Evolutionary conservation across 2,888 invertebrate species (phyloP), one percentile per base, ranked within the genome.

Genomic region (Mesorhabditis belari): DNA sequence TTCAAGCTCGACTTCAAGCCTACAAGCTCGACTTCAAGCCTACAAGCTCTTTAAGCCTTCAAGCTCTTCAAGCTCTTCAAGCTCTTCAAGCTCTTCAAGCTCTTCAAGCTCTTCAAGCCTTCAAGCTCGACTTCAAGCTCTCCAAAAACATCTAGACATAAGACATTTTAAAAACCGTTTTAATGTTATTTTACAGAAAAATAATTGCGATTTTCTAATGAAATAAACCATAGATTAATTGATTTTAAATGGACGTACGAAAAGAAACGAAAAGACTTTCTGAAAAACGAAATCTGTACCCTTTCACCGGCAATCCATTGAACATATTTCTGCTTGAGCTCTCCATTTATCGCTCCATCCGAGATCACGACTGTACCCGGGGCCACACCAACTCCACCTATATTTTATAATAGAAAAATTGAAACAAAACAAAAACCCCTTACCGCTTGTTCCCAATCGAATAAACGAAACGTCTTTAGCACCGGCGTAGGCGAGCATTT

Each of bases 281-380:
- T n/a, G n/a, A n/a, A n/a, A n/a, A n/a, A n/a, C n/a, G n/a, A n/a
- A n/a, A n/a, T 29, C 24, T 87, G 87, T 3, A 91, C 86, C 29
- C 86, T 84, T 83, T 92, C 89, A 26, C 93, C 93, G 62, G 92
- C 85, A 69, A 93, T 88, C 27, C 65, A 69, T 60, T 80, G 79
- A 1, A 71, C 67, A 55, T 77, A 76, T 27, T 73, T 72, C 55
- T 90, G 89, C 73, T 88, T 87, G 63, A 93, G 83, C 76, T 89
- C 87, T 4, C 90, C 92, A 81, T 96, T 92, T 6, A 94, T 87
- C 0, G 91, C 92, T 77, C 90, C 91, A 62, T 92, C 91, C 0
- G 92, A 90, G 67, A 96, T 90, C 64, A 96, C 88, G 50, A 96
- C 91, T 28, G 92, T 93, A 12, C 94, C 95, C 19, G 77, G 77